phyloP scores from a whole-genome alignment of 2,888 invertebrate species.

The Craniophora ligustri region DNA sequence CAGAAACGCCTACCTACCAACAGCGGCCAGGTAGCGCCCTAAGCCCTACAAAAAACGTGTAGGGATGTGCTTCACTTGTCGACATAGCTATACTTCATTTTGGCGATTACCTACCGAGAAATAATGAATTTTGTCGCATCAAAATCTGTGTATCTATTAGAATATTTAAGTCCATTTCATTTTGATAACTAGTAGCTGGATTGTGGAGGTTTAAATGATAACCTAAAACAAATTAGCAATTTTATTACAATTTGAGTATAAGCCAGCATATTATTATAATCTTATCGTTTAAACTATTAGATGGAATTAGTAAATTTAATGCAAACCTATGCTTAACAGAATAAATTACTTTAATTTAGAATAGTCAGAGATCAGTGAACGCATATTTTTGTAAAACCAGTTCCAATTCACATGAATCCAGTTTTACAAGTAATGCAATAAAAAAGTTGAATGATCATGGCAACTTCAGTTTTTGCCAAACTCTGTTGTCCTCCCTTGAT shows the following conservation, averaged over 20 bases:
- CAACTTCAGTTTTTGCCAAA: slow-evolving; percentile 40
- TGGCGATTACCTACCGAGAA: too few species aligned
- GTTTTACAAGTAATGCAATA: slow-evolving; percentile 27
- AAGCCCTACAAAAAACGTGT: slow-evolving; percentile 58
- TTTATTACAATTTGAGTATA: too few species aligned
- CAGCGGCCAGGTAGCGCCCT: slow-evolving; percentile 77
- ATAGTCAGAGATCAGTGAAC: slow-evolving; percentile 29
- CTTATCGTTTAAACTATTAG: too few species aligned
- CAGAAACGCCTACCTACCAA: slow-evolving; percentile 78
- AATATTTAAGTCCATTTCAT: too few species aligned
- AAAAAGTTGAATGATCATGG: slow-evolving; percentile 46
- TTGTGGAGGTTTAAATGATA: too few species aligned
- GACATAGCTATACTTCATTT: slow-evolving; percentile 7
- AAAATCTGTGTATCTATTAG: too few species aligned
- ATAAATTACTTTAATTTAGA: slow-evolving; percentile 14
- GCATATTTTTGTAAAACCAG: slow-evolving; percentile 42
- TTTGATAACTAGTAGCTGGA: too few species aligned
- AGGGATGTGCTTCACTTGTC: slow-evolving; percentile 52
- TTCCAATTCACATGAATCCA: slow-evolving; percentile 31
- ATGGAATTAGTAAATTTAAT: too few species aligned
- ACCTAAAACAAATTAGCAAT: too few species aligned
- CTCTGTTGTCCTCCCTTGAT: slow-evolving; percentile 1
- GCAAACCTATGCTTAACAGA: slow-evolving; percentile 3
- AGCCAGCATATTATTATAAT: too few species aligned
- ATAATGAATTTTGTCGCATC: too few species aligned